phyloP scores from a whole-genome alignment of 2,113 vertebrate genomes.

The Tor tambroides region DNA sequence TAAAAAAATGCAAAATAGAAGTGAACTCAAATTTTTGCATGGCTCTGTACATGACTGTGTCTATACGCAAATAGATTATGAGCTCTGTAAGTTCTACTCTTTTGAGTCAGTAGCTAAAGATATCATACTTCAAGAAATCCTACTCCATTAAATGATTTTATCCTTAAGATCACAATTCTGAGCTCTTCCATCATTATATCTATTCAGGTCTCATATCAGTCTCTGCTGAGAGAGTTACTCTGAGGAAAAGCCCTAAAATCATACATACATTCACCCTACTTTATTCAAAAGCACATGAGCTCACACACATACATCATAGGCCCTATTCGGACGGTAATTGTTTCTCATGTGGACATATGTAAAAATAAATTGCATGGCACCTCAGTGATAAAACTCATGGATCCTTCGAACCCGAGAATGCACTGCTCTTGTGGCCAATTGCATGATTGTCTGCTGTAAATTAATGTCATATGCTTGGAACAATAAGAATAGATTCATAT shows the following conservation, averaged over 20 bases:
- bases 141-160: background rate
- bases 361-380: too few species aligned
- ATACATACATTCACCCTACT: background rate
- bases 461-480: too few species aligned
- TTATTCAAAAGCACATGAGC: background rate
- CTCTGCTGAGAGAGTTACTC: background rate
- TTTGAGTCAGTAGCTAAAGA: constrained; percentile 1
- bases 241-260: background rate
- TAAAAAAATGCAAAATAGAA: background rate
- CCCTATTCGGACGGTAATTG: too few species aligned
- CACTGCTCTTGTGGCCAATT: too few species aligned
- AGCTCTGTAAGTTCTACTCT: background rate
- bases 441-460: too few species aligned
- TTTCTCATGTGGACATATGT: too few species aligned
- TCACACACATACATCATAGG: background rate
- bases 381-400: too few species aligned
- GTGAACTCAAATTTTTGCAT: background rate
- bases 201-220: constrained; percentile 3
- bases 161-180: background rate
- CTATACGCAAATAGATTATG: background rate
- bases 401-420: too few species aligned
- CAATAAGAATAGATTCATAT: too few species aligned
- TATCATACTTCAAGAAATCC: background rate
- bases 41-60: background rate
- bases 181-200: background rate